Evolutionary conservation across 2,113 vertebrate species (phyloP).

Genomic region (Sander lucioperca): DNA sequence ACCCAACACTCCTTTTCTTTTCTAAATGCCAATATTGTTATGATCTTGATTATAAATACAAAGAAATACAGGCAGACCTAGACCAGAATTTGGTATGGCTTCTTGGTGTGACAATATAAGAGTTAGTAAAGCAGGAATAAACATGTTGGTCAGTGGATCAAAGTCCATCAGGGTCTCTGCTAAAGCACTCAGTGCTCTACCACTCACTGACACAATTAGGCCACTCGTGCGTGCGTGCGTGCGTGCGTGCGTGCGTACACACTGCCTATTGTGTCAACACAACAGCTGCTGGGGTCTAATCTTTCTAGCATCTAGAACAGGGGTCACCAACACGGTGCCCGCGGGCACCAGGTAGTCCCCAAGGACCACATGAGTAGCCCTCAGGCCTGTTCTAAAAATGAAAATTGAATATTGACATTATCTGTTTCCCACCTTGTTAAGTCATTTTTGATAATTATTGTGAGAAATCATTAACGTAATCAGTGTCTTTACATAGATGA

Average conservation of each 20-base stretch:
- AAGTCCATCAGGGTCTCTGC: slow-evolving; percentile 30
- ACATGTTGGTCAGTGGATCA: slow-evolving; percentile 12
- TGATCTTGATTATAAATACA: neutral
- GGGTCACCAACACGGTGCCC: too few species aligned
- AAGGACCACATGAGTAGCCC: too few species aligned
- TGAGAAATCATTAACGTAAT: too few species aligned
- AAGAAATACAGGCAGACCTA: neutral
- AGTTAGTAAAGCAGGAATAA: slow-evolving; percentile 12
- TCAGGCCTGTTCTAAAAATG: too few species aligned
- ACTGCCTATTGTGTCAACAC: slow-evolving; percentile 60
- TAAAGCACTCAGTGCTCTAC: slow-evolving; percentile 6
- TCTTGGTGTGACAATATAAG: neutral
- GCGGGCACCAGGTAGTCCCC: too few species aligned
- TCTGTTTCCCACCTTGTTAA: too few species aligned
- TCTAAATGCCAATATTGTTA: neutral
- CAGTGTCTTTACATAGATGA: too few species aligned
- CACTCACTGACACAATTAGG: slow-evolving; percentile 40
- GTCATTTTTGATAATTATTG: too few species aligned
- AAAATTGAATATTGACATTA: too few species aligned
- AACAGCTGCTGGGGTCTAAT: slow-evolving; percentile 50
- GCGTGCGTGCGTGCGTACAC: slow-evolving; percentile 2
- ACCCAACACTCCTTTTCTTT: neutral
- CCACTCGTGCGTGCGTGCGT: neutral
- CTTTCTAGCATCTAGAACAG: slow-evolving; percentile 36
- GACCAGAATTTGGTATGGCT: neutral